A percentile compares a stretch with the other conserved stretches of the same genome.
Conservation (phyloP, 1,140 invertebrate genomes). For the Matsumurasca onukii region DNA sequence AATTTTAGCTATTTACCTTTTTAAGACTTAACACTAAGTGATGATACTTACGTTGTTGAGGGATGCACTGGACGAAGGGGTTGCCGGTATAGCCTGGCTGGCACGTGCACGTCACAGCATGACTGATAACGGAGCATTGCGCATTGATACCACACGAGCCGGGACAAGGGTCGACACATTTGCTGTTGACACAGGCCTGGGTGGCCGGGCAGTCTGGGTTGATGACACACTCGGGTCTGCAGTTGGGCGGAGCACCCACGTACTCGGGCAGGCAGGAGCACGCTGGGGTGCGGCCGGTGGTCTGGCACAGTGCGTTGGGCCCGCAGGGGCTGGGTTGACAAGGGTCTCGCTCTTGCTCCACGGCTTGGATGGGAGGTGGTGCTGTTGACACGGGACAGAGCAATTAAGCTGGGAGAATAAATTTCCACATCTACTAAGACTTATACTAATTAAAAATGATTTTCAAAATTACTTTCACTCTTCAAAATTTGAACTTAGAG, state of each 20-base stretch:
- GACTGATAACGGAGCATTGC: conserved; percentile 72
- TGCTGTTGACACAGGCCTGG: conserved; percentile 71
- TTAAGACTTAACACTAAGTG: too few species aligned
- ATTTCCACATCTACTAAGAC: too few species aligned
- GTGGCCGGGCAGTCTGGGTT: conserved; percentile 74
- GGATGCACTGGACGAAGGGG: conserved; percentile 64
- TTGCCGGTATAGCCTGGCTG: conserved; percentile 72
- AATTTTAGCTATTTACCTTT: too few species aligned
- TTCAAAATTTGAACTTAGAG: too few species aligned
- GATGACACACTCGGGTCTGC: conserved; percentile 59
- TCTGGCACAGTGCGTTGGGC: conserved; percentile 73
- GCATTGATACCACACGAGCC: conserved; percentile 76
- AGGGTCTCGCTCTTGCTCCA: conserved; percentile 44
- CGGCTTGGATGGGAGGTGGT: conserved; percentile 36
- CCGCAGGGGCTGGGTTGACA: conserved; percentile 80
- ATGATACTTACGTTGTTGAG: conserved; percentile 47
- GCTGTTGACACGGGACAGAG: conserved; percentile 33
- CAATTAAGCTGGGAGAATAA: too few species aligned
- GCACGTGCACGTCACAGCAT: conserved; percentile 75
- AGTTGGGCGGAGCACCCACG: conserved; percentile 61
- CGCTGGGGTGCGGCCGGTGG: conserved; percentile 64
- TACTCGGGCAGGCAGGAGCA: conserved; percentile 67
- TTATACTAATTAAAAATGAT: too few species aligned
- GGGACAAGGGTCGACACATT: conserved; percentile 73
- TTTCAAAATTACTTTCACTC: too few species aligned